Conservation (phyloP, 2,888 invertebrate species). For the Plebejus melissa region DNA sequence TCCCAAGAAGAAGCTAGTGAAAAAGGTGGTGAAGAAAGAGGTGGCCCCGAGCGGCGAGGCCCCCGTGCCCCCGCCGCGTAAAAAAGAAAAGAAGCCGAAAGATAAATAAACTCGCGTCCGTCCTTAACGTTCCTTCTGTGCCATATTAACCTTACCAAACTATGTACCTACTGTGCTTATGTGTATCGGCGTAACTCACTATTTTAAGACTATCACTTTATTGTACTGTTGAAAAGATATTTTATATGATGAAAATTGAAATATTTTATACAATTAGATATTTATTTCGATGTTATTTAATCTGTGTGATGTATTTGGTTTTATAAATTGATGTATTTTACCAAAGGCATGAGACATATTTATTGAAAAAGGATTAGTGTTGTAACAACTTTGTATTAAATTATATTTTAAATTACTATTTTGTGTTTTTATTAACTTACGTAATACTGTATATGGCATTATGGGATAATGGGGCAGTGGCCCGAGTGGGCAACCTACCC, state of each 20-base stretch:
- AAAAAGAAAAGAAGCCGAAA: slow-evolving; percentile 78
- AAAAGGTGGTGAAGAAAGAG: slow-evolving; percentile 76
- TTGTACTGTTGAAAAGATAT: slow-evolving; percentile 52
- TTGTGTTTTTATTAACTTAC: slow-evolving; percentile 31
- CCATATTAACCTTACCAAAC: slow-evolving; percentile 59
- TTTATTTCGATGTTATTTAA: slow-evolving; percentile 42
- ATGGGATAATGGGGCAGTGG: too few relatives aligned
- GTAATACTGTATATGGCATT: too few relatives aligned
- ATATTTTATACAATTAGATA: slow-evolving; percentile 51
- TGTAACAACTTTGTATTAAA: slow-evolving; percentile 69
- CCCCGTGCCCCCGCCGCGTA: slow-evolving; percentile 76
- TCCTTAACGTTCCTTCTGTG: slow-evolving; percentile 66
- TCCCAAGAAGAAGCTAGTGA: slow-evolving; percentile 65
- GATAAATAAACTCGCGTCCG: slow-evolving; percentile 63
- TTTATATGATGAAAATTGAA: slow-evolving; percentile 41
- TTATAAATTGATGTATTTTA: slow-evolving; percentile 44
- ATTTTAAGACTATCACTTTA: slow-evolving; percentile 57
- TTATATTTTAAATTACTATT: slow-evolving; percentile 60
- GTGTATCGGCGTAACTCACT: slow-evolving; percentile 64
- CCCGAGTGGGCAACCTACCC: too few relatives aligned
- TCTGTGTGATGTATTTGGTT: slow-evolving; percentile 38
- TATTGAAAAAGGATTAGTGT: slow-evolving; percentile 56
- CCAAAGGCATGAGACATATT: slow-evolving; percentile 64
- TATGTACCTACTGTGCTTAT: slow-evolving; percentile 66
- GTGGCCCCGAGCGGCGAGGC: slow-evolving; percentile 54